Conservation (phyloP, 2,888 invertebrate species). For the Amphiduros pacificus region DNA sequence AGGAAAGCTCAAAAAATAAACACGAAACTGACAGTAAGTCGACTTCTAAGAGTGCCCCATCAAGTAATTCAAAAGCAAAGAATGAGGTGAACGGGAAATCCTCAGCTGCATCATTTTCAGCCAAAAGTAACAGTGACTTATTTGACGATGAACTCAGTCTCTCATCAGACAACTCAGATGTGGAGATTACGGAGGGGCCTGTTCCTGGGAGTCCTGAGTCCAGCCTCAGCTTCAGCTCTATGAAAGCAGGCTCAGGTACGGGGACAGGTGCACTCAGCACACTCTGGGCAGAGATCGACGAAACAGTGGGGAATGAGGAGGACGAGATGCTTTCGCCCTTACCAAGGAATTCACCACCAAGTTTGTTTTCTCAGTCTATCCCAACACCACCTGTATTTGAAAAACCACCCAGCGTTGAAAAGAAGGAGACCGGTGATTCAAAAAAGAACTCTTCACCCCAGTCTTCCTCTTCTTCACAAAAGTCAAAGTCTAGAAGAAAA, state of each 20-base stretch:
- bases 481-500: no score
- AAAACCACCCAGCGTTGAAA: neutral
- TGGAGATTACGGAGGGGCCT: neutral
- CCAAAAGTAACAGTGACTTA: neutral
- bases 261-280: conserved; percentile 5
- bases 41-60: neutral
- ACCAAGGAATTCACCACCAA: conserved; percentile 1
- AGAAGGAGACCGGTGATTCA: neutral
- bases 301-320: no score
- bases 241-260: neutral
- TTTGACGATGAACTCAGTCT: neutral
- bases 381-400: neutral
- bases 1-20: neutral
- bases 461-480: no score
- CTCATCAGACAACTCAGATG: neutral
- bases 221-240: conserved; percentile 4
- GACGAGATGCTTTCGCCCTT: conserved; percentile 4
- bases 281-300: conserved; percentile 13
- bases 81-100: neutral
- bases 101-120: neutral
- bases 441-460: no score
- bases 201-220: neutral
- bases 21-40: neutral
- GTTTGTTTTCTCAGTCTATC: neutral
- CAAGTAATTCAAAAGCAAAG: neutral